Base-by-base conservation (phyloP, 1,140 invertebrate species). In the Chelonus insularis region DNA sequence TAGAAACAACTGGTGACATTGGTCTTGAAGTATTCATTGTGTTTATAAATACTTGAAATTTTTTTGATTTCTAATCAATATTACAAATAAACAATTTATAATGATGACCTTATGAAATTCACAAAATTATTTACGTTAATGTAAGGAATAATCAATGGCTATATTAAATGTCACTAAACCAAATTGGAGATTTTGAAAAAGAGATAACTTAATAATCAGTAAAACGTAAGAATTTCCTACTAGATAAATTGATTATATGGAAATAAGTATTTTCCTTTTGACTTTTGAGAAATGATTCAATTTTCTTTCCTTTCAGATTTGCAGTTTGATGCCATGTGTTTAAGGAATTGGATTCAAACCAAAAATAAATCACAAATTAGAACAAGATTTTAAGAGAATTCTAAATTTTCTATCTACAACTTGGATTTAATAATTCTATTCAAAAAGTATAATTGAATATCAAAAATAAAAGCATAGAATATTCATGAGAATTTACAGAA, bases 1-100 rank as follows among this genome's bases (percentile, higher is more conserved):
- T 69, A 7, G 63, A 57, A 57, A 43, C 34, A 21, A 57, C 7
- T 48, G 71, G 68, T 21, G 71, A 68, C 45, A 64, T 64, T 47
- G 69, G 50, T 37, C 69, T 73, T 63, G 51, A 18, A 25, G 41
- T 4, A 41, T 34, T 58, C 58, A 65, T 65, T 39, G 36, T 36
- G 20, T n/a, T 25, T n/a, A 25, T 8, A 12, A 54, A 54, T 54
- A 6, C 14, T n/a, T 39, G 14, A 39, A 48, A 48, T 37, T 29
- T 8, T 20, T 45, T 39, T 32, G 4, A 56, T 59, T 59, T 34
- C 9, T 25, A 34, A 50, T 4, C 14, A 5, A 43, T 7, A 18
- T 29, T 7, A 29, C 25, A 7, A 29, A 7, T 7, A 4, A 29
- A 3, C 25, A 29, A 29, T 29, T 7, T 3, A 29, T 29, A 29